Evolutionary conservation across 2,797 vertebrate genomes (phyloP).

Genomic region (Phrynocephalus forsythii): DNA sequence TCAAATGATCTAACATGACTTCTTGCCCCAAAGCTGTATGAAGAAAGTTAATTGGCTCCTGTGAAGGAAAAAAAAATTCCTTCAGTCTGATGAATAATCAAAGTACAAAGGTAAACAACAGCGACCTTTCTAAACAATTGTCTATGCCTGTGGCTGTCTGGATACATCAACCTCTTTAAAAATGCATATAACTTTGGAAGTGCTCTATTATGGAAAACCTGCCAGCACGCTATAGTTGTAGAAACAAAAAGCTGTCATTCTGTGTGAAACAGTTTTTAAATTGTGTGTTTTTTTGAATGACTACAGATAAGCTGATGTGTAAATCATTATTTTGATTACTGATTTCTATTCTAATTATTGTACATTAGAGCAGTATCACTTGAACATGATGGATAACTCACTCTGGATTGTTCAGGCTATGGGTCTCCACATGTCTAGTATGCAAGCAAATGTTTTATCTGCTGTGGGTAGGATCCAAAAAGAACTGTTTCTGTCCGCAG

Average conservation of each 20-base stretch:
- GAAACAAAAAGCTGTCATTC: not conserved
- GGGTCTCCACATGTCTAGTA: not conserved
- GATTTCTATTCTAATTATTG: not conserved
- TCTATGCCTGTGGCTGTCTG: not conserved
- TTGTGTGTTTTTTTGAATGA: not conserved
- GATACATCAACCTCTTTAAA: slow-evolving; percentile 7
- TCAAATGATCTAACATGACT: not conserved
- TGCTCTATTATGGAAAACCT: not conserved
- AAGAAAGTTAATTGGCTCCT: slow-evolving; percentile 20
- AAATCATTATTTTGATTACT: not conserved
- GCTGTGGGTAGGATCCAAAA: not conserved
- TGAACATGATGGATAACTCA: too few species aligned
- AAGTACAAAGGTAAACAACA: not conserved
- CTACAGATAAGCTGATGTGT: not conserved
- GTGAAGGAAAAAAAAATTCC: slow-evolving; percentile 4
- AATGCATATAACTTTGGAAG: slow-evolving; percentile 4
- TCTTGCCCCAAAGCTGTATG: not conserved
- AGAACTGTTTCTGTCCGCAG: not conserved
- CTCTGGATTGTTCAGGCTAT: not conserved
- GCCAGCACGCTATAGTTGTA: not conserved
- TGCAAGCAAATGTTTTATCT: not conserved
- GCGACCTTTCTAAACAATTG: slow-evolving; percentile 15
- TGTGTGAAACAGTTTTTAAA: not conserved
- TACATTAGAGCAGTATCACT: not conserved
- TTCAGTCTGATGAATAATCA: slow-evolving; percentile 13